Base-by-base conservation (phyloP, 2,113 vertebrate genomes). In the Dicaeum eximium region DNA sequence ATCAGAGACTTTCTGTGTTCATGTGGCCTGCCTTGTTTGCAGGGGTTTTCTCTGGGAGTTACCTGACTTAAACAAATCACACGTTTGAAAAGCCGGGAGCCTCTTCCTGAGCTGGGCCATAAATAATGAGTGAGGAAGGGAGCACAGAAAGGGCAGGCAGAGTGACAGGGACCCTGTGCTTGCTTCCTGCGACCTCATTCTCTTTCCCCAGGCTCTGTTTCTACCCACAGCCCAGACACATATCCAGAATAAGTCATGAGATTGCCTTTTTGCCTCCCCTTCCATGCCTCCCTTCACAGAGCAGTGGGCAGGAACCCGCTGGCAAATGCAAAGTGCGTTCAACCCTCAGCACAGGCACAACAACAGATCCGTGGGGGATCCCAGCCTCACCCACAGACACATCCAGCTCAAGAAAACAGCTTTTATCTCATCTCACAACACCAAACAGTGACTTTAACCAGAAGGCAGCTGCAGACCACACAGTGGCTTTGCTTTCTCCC, bases 301-400 rank as follows among this genome's bases (percentile, higher is more conserved):
- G 28, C 45, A 28, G 13, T 0, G 7, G 24, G 42, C 28, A 58
- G 35, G 14, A 58, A 15, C 40, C 14, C 31, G 6, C 17, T 2
- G 16, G 15, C 6, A 50, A 48, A 33, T 0, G 6, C 58, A 47
- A 53, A 86, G 11, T 0, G 3, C 8, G 9, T 19, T 69, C 60
- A 47, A 72, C 72, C 12, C 27, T 73, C 1, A 0, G 16, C 50
- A 19, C 37, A 12, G 45, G n/a, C 2, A 5, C 62, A 20, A 9
- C 4, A 3, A n/a, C 3, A 2, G 20, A 47, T 11, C 37, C n/a
- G 3, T 0, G 13, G 24, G 33, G 40, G 13, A 25, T 24, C n/a
- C 45, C 16, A 31, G 1, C 20, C 37, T 66, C 11, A 0, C 15
- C 31, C 51, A 47, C 0, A 4, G 13, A 40, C 58, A 70, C 37